Evolutionary conservation across 2,797 vertebrate genomes (phyloP), one percentile per base, ranked within the genome.

Genomic region (Sebastes minor): DNA sequence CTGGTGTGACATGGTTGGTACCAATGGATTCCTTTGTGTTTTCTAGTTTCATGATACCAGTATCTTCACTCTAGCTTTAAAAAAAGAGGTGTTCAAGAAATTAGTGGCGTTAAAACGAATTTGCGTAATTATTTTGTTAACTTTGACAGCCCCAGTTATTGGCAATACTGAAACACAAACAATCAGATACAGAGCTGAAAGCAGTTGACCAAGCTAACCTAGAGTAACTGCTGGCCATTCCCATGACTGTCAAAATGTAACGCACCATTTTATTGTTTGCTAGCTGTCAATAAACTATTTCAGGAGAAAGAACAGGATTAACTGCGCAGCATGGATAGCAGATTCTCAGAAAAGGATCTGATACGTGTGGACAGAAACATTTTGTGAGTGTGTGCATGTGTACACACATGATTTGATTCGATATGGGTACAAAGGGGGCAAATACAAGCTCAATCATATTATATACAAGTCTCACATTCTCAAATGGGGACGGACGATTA

Each of bases 401-500:
- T 3, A 25, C 1, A 12, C 33, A 14, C 2, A 13, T 22, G 20
- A 27, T n/a, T 71, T 56, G 23, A 71, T 49, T 81, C 1, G 2
- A 65, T 79, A 42, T 32, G 30, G 57, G 8, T 61, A 6, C 27
- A 55, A 35, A 42, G 33, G 13, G 11, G 8, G 22, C 8, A 59
- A 35, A 66, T 11, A 32, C 2, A 55, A 57, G 61, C 8, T n/a
- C 13, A 46, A 18, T 46, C 42, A 46, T 46, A 46, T 46, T 18
- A 46, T 46, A 46, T 18, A 46, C 42, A 42, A 35, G 52, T 80
- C 49, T 82, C 32, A 46, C 49, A 32, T 85, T 81, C 57, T 46
- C 16, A 56, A 71, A 82, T 62, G 66, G 32, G 33, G 28, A 68
- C 27, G 20, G 33, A 64, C 49, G 42, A 83, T 82, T 80, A 38